A percentile compares a stretch with the other conserved stretches of the same genome.
phyloP scores from a whole-genome alignment of 2,888 invertebrate genomes.

The Nasonia oneida region DNA sequence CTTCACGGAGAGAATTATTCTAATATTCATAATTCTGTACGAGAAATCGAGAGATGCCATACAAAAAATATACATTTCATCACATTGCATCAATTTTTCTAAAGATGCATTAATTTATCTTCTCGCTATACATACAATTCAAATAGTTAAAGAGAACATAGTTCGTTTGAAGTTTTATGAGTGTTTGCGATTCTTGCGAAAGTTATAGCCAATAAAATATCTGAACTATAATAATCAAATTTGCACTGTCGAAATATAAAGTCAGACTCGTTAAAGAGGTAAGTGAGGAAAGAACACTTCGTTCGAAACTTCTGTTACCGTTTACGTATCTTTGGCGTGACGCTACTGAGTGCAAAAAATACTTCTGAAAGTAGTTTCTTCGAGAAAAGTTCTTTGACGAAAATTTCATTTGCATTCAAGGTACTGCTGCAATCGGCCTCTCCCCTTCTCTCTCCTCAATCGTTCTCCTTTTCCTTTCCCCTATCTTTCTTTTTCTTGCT shows the following conservation, averaged over 20 bases:
- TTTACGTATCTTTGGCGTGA: constrained; percentile 56
- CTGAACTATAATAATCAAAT: constrained; percentile 43
- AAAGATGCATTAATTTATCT: too few relatives aligned
- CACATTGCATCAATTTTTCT: too few relatives aligned
- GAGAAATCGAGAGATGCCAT: too few relatives aligned
- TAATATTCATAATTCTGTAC: background rate
- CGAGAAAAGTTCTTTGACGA: constrained; percentile 57
- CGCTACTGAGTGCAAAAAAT: constrained; percentile 47
- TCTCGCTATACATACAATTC: background rate
- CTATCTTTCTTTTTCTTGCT: constrained; percentile 54
- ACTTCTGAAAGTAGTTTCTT: constrained; percentile 55
- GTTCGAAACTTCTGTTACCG: constrained; percentile 51
- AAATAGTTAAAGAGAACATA: background rate
- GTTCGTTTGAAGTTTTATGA: background rate
- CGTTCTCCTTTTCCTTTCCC: constrained; percentile 12
- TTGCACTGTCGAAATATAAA: constrained; percentile 47
- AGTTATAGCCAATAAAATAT: background rate
- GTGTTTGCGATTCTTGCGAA: background rate
- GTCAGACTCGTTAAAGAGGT: constrained; percentile 49
- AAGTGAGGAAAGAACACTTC: constrained; percentile 50
- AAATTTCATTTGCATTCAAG: constrained; percentile 65
- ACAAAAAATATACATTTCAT: too few relatives aligned
- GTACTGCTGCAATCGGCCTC: constrained; percentile 51
- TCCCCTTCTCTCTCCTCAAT: constrained; percentile 39
- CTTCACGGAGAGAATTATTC: too few relatives aligned